These are phyloP conservation scores for Urocyon cinereoargenteus DNA, from an alignment of 2,797 vertebrate species.

Conservation along the genomic window DNA sequence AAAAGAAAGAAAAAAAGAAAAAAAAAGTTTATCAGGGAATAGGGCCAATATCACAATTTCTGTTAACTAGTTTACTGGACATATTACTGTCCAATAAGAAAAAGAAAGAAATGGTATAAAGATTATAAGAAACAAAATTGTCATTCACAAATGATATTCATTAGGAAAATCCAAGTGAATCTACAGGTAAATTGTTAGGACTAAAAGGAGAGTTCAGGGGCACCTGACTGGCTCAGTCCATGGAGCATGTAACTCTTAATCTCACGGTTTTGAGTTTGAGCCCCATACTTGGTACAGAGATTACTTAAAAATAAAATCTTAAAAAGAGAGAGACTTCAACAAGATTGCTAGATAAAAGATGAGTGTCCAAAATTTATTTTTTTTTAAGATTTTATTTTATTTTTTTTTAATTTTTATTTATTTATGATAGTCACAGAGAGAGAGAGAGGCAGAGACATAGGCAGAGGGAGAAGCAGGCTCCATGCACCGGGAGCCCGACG, in stretches of 20 bases:
- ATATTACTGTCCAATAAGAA: background rate
- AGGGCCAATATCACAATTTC: background rate
- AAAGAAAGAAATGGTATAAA: background rate
- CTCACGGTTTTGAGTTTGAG: background rate
- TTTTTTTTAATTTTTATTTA: too few species aligned
- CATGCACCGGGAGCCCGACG: too few species aligned
- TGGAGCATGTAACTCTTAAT: background rate
- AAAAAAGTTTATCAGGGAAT: background rate
- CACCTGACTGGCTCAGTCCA: background rate
- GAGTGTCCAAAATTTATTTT: background rate
- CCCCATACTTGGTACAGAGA: background rate
- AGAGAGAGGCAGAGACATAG: too few species aligned
- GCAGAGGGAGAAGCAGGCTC: too few species aligned
- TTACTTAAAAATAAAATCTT: background rate
- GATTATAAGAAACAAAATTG: background rate
- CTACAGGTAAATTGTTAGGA: background rate
- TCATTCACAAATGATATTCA: background rate
- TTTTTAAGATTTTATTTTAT: too few species aligned
- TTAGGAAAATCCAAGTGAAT: background rate
- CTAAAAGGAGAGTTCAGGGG: background rate
- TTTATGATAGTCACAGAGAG: too few species aligned
- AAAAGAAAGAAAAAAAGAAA: too few species aligned
- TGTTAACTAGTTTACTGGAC: slow-evolving; percentile 16
- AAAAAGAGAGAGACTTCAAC: background rate
- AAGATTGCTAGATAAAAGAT: background rate